Percentiles rank a stretch among this genome's conserved stretches.
Conservation (phyloP, 2,113 vertebrate species). For the Rhadina sibilatrix region DNA sequence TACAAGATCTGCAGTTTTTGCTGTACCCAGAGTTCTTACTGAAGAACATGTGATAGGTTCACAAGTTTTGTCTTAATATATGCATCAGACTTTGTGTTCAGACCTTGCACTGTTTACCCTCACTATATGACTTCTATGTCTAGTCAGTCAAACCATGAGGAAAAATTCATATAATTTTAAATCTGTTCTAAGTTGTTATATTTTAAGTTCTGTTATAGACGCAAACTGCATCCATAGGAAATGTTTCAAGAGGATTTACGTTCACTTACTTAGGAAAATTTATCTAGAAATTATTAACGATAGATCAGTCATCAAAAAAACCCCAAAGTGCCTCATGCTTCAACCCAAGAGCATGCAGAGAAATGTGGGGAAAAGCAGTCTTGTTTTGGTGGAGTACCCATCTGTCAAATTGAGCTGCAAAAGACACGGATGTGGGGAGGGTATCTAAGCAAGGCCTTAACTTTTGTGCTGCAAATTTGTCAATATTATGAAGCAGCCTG, state of each 20-base stretch:
- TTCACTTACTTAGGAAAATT: not conserved
- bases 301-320: not conserved
- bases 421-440: not conserved
- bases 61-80: not conserved
- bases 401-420: not conserved
- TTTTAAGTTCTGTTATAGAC: not conserved
- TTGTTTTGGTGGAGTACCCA: not conserved
- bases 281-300: not conserved
- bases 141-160: not conserved
- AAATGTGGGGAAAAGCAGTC: not conserved
- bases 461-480: not conserved
- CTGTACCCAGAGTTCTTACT: not conserved
- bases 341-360: not conserved
- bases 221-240: not conserved
- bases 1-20: not conserved
- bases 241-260: not conserved
- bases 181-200: not conserved
- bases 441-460: not conserved
- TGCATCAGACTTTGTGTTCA: not conserved
- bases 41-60: not conserved
- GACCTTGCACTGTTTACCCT: not conserved
- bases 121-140: not conserved
- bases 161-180: not conserved
- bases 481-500: not conserved
- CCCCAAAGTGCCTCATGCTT: not conserved